Base-by-base conservation (phyloP, 2,113 vertebrate genomes). In the Sminthopsis crassicaudata region DNA sequence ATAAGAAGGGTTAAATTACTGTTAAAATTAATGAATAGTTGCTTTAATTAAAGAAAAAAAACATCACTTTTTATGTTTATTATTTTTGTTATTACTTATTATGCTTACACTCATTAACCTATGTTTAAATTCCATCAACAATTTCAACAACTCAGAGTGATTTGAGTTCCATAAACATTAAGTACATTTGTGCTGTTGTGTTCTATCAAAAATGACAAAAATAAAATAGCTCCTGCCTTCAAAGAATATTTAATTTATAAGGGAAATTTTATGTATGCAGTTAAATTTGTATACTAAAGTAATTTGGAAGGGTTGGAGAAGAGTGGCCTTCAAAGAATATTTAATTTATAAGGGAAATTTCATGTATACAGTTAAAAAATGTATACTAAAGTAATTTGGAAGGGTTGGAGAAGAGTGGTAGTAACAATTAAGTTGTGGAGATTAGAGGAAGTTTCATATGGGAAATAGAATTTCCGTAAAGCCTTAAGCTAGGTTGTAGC, bases 131-230 rank as follows among this genome's bases (percentile, higher is more conserved):
- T 95, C 53, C 9, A 48, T 93, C 7, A 90, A 54, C 88, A 84
- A 93, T 92, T 93, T 55, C 26, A 95, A 48, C 53, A 76, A n/a
- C 30, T 46, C 53, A 95, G 92, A 48, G 19, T 90, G 94, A 93
- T 90, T 4, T 48, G 22, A 93, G 36, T 42, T 76, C 60, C 36
- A 84, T 23, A 84, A 42, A 19, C n/a, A 84, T 42, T 42, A 42
- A 22, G n/a, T 23, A 5, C 16, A 84, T 19, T 3, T 5, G 5
- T 42, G n/a, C 67, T 42, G 0, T 84, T 84, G n/a, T 42, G 6
- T 84, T 42, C n/a, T 42, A 42, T 1, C n/a, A 84, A 23, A 42
- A 84, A 36, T 42, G 67, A 23, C n/a, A 84, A 84, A 84, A 42
- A 84, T 42, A 16, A 42, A 84, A 84, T 19, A 84, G 16, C 6